phyloP scores from a whole-genome alignment of 2,888 invertebrate species.

The Mesoligia furuncula region DNA sequence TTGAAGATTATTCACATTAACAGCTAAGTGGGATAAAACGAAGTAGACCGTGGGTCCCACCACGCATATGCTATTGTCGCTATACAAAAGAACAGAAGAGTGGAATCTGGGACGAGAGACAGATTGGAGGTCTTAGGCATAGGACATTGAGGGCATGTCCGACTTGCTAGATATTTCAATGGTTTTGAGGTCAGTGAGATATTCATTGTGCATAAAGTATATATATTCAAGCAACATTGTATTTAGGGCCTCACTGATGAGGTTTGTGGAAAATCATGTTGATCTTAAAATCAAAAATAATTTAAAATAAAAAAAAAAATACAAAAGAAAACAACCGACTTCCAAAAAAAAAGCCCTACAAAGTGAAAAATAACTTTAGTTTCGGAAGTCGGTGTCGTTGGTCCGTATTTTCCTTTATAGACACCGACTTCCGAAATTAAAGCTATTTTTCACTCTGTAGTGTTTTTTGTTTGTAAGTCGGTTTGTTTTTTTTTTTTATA shows the following conservation, averaged over 20 bases:
- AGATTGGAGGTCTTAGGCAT: conserved; percentile 4
- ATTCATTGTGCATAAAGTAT: background rate
- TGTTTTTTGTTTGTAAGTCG: no score
- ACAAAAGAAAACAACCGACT: no score
- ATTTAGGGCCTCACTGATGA: no score
- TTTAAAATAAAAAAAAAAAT: background rate
- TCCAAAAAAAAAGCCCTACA: no score
- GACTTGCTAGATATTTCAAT: conserved; percentile 3
- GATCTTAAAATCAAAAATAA: background rate
- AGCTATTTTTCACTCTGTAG: no score
- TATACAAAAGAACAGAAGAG: conserved; percentile 7
- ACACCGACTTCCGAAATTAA: no score
- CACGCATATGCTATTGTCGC: background rate
- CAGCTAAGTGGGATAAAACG: background rate
- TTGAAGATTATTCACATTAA: background rate
- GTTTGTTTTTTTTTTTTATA: no score
- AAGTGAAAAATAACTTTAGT: no score
- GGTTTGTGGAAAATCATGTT: background rate
- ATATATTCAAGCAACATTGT: background rate
- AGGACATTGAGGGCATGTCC: conserved; percentile 6
- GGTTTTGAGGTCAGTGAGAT: conserved; percentile 16
- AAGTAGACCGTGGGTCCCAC: background rate
- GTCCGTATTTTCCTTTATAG: no score
- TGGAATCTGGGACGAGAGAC: conserved; percentile 25
- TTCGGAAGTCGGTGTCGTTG: no score